These are phyloP conservation scores for Atrichornis clamosus DNA, from an alignment of 2,113 vertebrate species.

Conservation along the genomic window DNA sequence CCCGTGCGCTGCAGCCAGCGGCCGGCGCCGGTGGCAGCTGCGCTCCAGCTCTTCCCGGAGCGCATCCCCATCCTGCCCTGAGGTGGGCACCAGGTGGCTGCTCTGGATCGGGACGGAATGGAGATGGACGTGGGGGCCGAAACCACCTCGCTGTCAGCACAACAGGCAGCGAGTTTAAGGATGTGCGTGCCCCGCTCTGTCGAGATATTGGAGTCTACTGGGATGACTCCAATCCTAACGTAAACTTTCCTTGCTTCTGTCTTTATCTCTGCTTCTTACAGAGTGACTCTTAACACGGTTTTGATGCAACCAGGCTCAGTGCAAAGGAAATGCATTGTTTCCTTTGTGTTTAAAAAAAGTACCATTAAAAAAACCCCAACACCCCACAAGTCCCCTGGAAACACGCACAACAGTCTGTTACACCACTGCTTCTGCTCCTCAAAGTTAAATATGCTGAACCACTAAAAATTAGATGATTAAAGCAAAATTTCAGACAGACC, in stretches of 20 bases:
- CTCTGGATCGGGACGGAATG: neutral
- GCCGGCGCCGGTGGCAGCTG: neutral
- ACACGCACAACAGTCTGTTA: fast-evolving
- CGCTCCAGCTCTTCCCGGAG: neutral
- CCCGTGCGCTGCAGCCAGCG: neutral
- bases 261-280: fast-evolving
- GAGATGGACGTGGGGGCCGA: neutral
- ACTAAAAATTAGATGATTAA: neutral
- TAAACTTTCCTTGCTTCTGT: neutral
- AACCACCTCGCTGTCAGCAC: neutral
- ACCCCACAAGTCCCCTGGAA: neutral
- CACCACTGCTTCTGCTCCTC: neutral
- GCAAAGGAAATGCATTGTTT: neutral
- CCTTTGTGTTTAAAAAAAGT: neutral
- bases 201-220: fast-evolving
- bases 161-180: neutral
- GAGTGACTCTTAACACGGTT: fast-evolving
- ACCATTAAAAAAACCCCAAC: neutral
- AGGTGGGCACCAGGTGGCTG: fast-evolving
- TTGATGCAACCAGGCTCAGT: neutral
- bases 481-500: neutral
- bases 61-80: neutral
- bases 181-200: fast-evolving
- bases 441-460: neutral
- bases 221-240: fast-evolving